phyloP scores from a whole-genome alignment of 2,797 vertebrate species.

The Gymnoscopelus microlampas region DNA sequence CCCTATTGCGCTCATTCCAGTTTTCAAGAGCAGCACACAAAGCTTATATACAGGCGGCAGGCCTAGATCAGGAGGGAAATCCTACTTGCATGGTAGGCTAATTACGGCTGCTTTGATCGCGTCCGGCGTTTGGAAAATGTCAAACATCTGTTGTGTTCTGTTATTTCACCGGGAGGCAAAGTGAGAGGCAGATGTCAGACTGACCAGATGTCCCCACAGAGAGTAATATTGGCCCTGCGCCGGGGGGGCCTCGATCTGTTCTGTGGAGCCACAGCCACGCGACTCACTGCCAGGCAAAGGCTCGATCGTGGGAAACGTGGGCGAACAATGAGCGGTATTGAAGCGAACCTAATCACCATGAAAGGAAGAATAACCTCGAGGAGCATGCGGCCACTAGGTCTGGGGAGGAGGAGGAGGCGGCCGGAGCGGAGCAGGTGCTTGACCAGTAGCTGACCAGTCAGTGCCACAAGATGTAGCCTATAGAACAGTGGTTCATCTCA shows the following conservation, averaged over 20 bases:
- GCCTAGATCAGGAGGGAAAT: not conserved
- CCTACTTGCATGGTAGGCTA: no score
- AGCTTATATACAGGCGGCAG: not conserved
- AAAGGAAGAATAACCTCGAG: conserved; percentile 85
- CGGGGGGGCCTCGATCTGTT: conserved; percentile 66
- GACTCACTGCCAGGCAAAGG: conserved; percentile 81
- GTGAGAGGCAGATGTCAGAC: conserved; percentile 85
- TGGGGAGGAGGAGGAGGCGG: conserved; percentile 40
- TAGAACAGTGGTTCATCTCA: no score
- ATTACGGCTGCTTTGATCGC: conserved; percentile 46
- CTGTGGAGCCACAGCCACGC: conserved; percentile 78
- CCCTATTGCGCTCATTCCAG: no score
- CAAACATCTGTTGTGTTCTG: conserved; percentile 79
- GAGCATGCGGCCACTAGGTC: conserved; percentile 71
- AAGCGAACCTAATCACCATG: conserved; percentile 86
- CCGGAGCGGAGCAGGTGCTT: conserved; percentile 40
- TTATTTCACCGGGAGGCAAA: conserved; percentile 24
- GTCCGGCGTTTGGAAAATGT: conserved; percentile 64
- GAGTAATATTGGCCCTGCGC: conserved; percentile 54
- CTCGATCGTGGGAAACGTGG: conserved; percentile 89
- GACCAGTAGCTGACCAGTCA: conserved; percentile 21
- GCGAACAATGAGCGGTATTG: conserved; percentile 87
- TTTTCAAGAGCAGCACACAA: not conserved
- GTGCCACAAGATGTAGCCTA: no score
- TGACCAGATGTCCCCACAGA: conserved; percentile 81